Evolutionary conservation across 2,888 invertebrate species (phyloP).

Genomic region (Balanococcus diminutus): DNA sequence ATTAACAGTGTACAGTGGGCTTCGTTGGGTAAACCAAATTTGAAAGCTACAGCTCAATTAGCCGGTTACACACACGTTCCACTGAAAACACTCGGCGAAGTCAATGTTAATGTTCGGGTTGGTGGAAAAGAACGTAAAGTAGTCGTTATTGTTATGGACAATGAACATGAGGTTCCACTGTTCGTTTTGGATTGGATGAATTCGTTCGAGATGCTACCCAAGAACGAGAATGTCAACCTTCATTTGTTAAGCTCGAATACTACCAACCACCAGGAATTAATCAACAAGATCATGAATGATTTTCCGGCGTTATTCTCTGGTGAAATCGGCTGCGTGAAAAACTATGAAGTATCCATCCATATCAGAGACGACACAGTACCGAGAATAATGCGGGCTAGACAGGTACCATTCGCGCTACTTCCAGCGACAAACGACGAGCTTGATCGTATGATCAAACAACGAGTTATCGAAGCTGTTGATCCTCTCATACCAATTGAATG

Average conservation of each 20-base stretch:
- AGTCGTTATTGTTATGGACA: neutral
- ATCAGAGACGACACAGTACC: neutral
- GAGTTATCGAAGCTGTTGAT: constrained; percentile 58
- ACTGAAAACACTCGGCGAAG: neutral
- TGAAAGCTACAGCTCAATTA: neutral
- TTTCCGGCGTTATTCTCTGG: neutral
- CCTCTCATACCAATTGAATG: constrained; percentile 57
- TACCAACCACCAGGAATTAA: neutral
- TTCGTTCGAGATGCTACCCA: neutral
- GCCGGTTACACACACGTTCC: neutral
- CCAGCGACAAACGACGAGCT: constrained; percentile 57
- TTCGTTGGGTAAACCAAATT: neutral
- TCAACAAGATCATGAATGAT: too few relatives aligned
- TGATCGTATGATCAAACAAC: constrained; percentile 56
- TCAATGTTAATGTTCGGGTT: neutral
- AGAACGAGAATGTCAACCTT: neutral
- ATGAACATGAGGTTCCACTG: neutral
- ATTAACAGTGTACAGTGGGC: neutral
- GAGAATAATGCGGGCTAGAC: constrained; percentile 33
- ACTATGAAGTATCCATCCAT: neutral
- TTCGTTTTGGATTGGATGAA: constrained; percentile 30
- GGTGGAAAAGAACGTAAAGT: neutral
- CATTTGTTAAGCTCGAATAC: neutral
- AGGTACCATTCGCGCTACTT: constrained; percentile 56
- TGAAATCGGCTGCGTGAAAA: neutral